Base-by-base conservation (phyloP, 1,140 invertebrate genomes). In the Euwallacea fornicatus region DNA sequence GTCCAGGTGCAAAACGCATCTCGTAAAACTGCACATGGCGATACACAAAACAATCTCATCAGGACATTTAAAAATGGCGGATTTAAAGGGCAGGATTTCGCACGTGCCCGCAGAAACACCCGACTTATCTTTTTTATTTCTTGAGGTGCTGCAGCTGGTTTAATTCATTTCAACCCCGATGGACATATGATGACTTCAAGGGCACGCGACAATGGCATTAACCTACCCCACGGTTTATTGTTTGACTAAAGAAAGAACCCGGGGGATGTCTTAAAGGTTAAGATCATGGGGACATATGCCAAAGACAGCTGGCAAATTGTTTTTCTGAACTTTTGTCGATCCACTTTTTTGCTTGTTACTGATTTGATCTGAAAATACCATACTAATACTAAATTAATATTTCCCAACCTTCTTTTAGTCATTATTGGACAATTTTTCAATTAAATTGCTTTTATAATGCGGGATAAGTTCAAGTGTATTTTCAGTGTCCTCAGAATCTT, bases 1-100 rank as follows among this genome's bases (percentile, higher is more conserved):
- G 53, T 66, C 65, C 65, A 66, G 65, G 53, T 66, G 65, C 65
- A 66, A 65, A 65, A 65, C 63, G 63, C 47, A 65, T 64, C 59
- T 61, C 59, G 59, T 42, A 47, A 21, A 65, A 13, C 13, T 54
- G 47, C 50, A 65, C 63, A 65, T 65, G 60, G 11, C 63, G 50
- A 8, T n/a, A 50, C 7, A 33, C 21, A 33, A 33, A 33, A 33
- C 21, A 33, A 33, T 33, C 21, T 16, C 41, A 58, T 7, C 7
- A 16, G 54, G 65, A 56, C 53, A 42, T 66, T 66, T 66, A 66
- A 66, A 66, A 56, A 56, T 66, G 65, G 53, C 65, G 41, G 53
- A 44, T 66, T 66, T 66, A 66, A 66, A 66, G 65, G 53, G 65
- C 65, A 43, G 47, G 54, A 66, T n/a, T 13, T 10, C 13, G 11